Evolutionary conservation across 2,888 invertebrate species (phyloP), one percentile per base, ranked within the genome.

Genomic region (Aspidiotus destructor): DNA sequence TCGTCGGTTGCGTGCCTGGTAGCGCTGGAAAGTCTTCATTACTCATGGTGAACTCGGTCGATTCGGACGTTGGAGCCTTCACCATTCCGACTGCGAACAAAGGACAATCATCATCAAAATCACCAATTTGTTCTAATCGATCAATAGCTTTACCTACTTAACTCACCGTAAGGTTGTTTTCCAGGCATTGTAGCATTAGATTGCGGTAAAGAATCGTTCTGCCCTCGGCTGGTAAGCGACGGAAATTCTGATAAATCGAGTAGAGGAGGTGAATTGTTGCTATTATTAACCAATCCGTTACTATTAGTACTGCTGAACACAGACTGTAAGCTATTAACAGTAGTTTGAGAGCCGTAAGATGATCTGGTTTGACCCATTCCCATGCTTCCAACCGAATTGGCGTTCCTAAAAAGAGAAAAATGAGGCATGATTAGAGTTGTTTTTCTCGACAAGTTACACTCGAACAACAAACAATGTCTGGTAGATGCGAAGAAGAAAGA

Each of bases 11-110:
- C 73, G 92, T 92, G 75, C 98, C 98, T 73, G 98, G 99, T 77
- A 99, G 82, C 78, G 99, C 99, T 75, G 99, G 99, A 81, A 99
- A 99, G 81, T 99, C 99, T 82, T 99, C 98, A 75, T 90, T 93
- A 76, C 96, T 96, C 88, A 99, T 99, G 76, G 93, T 91, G 81
- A 94, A 94, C 81, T 94, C 93, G 73, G 88, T 91, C 76, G 92
- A 86, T 80, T 93, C 93, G 63, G 89, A 86, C 76, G 91, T 89
- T 72, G 93, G 93, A 80, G 92, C 92, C 81, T 94, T 94, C 74
- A 93, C 92, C 92, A 93, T 92, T 77, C 92, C 92, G 80, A 92
- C 89, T 89, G 79, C 63, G 78, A 76, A 53, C 41, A 71, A 70
- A 72, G 65, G 71, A 70, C 68, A 60, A 71, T 17, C 64, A 28